Evolutionary conservation across 2,888 invertebrate species (phyloP).

Genomic region (Meganola albula): DNA sequence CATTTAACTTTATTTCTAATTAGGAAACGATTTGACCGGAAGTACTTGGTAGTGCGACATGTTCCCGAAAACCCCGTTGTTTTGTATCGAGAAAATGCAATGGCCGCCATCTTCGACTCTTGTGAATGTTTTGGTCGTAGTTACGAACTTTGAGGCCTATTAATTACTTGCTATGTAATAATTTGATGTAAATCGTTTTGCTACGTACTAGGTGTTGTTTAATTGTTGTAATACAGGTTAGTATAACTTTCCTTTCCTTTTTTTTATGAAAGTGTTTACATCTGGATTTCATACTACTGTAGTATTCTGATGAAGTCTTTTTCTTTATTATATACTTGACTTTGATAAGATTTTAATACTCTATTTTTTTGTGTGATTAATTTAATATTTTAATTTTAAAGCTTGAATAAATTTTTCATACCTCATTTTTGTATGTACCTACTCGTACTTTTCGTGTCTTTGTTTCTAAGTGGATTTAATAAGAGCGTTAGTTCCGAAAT

Average conservation of each 20-base stretch:
- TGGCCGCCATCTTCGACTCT: slow-evolving; percentile 92
- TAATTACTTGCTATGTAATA: slow-evolving; percentile 69
- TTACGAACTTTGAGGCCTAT: slow-evolving; percentile 68
- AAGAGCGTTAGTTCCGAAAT: slow-evolving; percentile 23
- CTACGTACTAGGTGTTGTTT: slow-evolving; percentile 56
- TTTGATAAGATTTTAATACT: no score
- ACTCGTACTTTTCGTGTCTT: slow-evolving; percentile 54
- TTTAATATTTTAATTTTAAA: no score
- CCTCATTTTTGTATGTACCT: slow-evolving; percentile 67
- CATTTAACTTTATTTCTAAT: no score
- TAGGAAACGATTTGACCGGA: slow-evolving; percentile 68
- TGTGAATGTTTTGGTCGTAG: slow-evolving; percentile 86
- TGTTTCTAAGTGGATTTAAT: slow-evolving; percentile 57
- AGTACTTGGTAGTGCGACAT: slow-evolving; percentile 53
- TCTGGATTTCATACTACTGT: slow-evolving; percentile 80
- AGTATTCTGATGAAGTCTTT: slow-evolving; percentile 78
- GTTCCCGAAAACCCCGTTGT: slow-evolving; percentile 75
- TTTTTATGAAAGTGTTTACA: slow-evolving; percentile 84
- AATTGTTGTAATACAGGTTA: slow-evolving; percentile 56
- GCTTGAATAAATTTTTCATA: no score
- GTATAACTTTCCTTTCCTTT: slow-evolving; percentile 49
- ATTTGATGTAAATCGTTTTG: slow-evolving; percentile 63
- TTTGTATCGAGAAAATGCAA: slow-evolving; percentile 89
- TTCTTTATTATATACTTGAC: no score
- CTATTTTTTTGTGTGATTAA: no score